A percentile compares a stretch with the other conserved stretches of the same genome.
Evolutionary conservation across 2,113 vertebrate species (phyloP).

Genomic region (Choloepus hoffmanni): DNA sequence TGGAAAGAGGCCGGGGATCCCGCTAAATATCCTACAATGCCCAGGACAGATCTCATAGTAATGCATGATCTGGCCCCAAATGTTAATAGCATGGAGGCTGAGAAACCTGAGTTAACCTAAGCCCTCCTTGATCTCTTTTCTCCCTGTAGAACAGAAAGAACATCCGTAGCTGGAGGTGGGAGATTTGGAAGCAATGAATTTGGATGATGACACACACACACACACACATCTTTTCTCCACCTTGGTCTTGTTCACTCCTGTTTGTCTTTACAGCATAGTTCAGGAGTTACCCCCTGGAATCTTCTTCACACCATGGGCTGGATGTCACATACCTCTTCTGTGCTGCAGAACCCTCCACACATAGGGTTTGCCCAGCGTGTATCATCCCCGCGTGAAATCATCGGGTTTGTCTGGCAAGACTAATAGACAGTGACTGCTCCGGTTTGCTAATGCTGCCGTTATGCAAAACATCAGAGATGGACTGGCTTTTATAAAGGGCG

Average conservation of each 20-base stretch:
- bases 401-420: neutral
- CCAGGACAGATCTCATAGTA: rapidly evolving
- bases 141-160: neutral
- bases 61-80: neutral
- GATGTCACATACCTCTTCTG: neutral
- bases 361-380: too few relatives aligned
- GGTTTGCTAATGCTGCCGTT: too few relatives aligned
- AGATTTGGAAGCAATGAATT: neutral
- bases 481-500: too few relatives aligned
- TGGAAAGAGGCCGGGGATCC: neutral
- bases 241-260: neutral
- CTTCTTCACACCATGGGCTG: rapidly evolving
- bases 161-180: neutral
- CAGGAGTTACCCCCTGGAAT: neutral
- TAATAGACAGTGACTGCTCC: too few relatives aligned
- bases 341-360: rapidly evolving
- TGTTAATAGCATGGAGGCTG: neutral
- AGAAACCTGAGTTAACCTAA: neutral
- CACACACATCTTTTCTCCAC: neutral
- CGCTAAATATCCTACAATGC: rapidly evolving
- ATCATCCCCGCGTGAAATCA: neutral
- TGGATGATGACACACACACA: neutral
- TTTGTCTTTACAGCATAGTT: neutral
- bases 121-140: neutral
- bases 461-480: too few relatives aligned